Conservation (phyloP, 2,888 invertebrate species). For the Drosophila lacicola region DNA sequence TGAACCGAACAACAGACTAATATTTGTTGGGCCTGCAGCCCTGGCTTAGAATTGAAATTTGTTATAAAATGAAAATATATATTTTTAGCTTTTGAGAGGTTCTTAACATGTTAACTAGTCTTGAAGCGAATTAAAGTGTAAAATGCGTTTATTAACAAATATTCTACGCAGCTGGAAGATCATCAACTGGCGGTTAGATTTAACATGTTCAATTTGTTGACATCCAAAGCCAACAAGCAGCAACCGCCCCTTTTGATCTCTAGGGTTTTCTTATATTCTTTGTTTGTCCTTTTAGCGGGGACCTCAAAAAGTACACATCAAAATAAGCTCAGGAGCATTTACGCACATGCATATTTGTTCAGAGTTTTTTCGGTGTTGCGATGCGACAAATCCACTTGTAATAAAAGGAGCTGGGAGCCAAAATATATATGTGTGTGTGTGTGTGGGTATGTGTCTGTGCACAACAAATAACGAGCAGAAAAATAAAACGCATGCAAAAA, state of each 20-base stretch:
- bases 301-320: constrained; percentile 26
- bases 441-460: constrained; percentile 22
- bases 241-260: constrained; percentile 19
- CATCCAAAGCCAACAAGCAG: constrained; percentile 26
- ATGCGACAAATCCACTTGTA: constrained; percentile 53
- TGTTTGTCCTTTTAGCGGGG: not conserved
- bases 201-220: constrained; percentile 24
- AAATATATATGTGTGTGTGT: constrained; percentile 4
- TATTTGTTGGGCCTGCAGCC: no score
- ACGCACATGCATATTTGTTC: constrained; percentile 11
- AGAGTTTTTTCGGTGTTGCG: not conserved
- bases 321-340: constrained; percentile 33
- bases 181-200: constrained; percentile 4
- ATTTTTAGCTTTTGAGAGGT: no score
- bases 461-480: constrained; percentile 50
- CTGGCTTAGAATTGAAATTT: no score
- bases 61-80: no score
- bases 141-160: not conserved
- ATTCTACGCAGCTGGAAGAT: not conserved
- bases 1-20: no score
- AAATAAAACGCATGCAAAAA: constrained; percentile 74
- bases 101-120: not conserved
- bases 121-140: not conserved
- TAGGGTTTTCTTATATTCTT: not conserved
- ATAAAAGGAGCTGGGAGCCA: constrained; percentile 34